phyloP scores from a whole-genome alignment of 2,888 invertebrate species.

The Macaria notata region DNA sequence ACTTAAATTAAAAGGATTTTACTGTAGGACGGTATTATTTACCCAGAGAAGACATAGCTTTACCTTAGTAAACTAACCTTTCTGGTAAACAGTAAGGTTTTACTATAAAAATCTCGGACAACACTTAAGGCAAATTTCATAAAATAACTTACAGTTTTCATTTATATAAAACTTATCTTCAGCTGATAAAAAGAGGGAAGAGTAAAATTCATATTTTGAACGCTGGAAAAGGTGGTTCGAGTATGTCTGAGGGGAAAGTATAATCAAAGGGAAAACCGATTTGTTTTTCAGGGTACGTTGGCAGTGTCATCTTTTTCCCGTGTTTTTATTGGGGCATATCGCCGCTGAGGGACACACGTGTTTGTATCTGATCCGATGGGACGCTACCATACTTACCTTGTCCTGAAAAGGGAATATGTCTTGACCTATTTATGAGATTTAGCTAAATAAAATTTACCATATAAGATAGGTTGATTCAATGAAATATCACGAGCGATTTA shows the following conservation, averaged over 20 bases:
- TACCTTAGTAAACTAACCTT: too few relatives aligned
- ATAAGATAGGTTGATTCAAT: too few relatives aligned
- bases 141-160: neutral
- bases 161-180: slow-evolving; percentile 8
- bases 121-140: too few relatives aligned
- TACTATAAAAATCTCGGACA: too few relatives aligned
- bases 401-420: neutral
- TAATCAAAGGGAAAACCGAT: slow-evolving; percentile 16
- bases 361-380: slow-evolving; percentile 18
- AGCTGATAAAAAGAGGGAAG: neutral
- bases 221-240: neutral
- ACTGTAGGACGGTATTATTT: too few relatives aligned
- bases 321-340: slow-evolving; percentile 22
- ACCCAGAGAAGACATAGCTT: too few relatives aligned
- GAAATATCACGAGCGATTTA: too few relatives aligned
- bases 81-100: too few relatives aligned
- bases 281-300: slow-evolving; percentile 19
- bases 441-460: too few relatives aligned
- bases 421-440: slow-evolving; percentile 9
- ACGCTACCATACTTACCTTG: slow-evolving; percentile 7
- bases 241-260: slow-evolving; percentile 9
- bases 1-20: too few relatives aligned
- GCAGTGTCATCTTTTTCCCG: slow-evolving; percentile 19
- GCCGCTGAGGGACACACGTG: slow-evolving; percentile 16
- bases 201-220: slow-evolving; percentile 17